These are phyloP conservation scores for Boloria selene DNA, from an alignment of 2,888 invertebrate species.

Conservation along the genomic window DNA sequence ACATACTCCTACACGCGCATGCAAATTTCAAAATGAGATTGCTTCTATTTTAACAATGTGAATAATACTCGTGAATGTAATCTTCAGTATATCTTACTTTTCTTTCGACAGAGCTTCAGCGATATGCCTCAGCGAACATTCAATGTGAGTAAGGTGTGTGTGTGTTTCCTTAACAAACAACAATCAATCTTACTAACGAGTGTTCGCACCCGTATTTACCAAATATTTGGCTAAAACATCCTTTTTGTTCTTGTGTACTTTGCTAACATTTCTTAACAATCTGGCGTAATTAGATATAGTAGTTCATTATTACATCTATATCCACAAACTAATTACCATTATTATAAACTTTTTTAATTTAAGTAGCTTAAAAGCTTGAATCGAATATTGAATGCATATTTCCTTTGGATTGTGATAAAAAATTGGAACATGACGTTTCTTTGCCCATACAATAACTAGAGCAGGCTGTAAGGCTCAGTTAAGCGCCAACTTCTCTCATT, in stretches of 20 bases:
- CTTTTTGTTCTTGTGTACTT: conserved; percentile 20
- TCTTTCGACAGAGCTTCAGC: conserved; percentile 60
- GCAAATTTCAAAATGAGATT: conserved; percentile 9
- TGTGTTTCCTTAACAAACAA: conserved; percentile 61
- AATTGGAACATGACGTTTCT: conserved; percentile 21
- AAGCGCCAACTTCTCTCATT: conserved; percentile 24
- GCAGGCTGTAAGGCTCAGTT: conserved; percentile 14
- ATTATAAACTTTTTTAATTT: too few relatives aligned
- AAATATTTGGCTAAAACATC: conserved; percentile 35
- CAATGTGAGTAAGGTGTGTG: conserved; percentile 72
- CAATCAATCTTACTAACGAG: conserved; percentile 59
- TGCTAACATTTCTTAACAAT: conserved; percentile 3
- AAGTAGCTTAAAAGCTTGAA: not conserved
- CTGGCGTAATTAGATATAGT: not conserved
- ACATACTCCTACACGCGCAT: conserved; percentile 1
- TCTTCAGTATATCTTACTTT: conserved; percentile 39
- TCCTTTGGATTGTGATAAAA: conserved; percentile 9
- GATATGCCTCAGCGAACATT: conserved; percentile 58
- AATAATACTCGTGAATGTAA: conserved; percentile 7
- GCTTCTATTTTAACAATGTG: conserved; percentile 24
- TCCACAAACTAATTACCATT: not conserved
- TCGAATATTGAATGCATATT: not conserved
- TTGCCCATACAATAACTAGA: conserved; percentile 5
- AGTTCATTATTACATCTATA: not conserved
- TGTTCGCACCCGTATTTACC: conserved; percentile 32